A percentile compares a stretch with the other conserved stretches of the same genome.
phyloP scores from a whole-genome alignment of 2,797 vertebrate genomes.

The Dryobates pubescens region DNA sequence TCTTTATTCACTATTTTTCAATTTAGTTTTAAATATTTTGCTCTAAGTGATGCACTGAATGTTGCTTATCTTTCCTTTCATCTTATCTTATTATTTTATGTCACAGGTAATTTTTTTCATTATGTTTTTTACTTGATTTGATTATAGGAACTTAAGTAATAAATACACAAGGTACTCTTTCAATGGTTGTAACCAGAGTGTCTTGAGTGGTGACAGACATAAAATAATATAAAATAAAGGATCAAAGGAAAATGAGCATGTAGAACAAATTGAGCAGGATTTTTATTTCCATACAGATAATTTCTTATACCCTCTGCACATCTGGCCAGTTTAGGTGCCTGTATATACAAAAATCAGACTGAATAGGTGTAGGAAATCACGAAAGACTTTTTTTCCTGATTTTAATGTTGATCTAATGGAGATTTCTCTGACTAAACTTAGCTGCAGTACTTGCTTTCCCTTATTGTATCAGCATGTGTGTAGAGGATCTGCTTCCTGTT shows the following conservation, averaged over 20 bases:
- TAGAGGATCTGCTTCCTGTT: background rate
- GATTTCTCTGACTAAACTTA: background rate
- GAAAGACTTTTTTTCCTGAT: background rate
- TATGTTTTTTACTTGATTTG: background rate
- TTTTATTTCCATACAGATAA: conserved; percentile 1
- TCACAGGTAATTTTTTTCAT: background rate
- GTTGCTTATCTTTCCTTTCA: background rate
- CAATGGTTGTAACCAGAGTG: background rate
- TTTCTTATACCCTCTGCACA: background rate
- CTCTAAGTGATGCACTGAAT: background rate
- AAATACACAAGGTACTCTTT: background rate
- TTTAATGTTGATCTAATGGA: background rate
- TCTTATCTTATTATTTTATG: background rate
- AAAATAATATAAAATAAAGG: background rate
- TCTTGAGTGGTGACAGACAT: background rate
- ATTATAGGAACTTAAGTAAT: background rate
- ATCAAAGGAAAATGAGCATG: background rate
- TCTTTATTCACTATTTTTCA: background rate
- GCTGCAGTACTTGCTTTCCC: background rate
- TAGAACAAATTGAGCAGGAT: background rate
- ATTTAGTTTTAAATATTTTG: background rate
- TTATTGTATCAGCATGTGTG: fast-evolving
- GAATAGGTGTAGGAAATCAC: background rate
- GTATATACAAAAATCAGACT: background rate
- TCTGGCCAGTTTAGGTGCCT: background rate